phyloP scores from a whole-genome alignment of 2,888 invertebrate species.

The Trachelus tabidus region DNA sequence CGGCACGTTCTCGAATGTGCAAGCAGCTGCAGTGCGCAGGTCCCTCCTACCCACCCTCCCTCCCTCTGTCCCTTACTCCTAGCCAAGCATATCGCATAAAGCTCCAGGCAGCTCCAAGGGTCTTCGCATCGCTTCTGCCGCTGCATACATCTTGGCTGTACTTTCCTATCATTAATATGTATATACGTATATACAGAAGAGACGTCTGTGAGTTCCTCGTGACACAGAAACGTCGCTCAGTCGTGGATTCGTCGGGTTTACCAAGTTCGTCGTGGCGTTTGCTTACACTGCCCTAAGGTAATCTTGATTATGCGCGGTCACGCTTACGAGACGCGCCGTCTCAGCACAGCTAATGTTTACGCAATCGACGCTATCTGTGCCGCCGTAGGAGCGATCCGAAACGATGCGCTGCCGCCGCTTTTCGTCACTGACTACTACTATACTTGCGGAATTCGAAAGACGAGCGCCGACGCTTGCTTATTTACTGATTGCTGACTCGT shows the following conservation, averaged over 20 bases:
- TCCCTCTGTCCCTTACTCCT: too few relatives aligned
- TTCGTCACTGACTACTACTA: background rate
- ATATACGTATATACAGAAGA: background rate
- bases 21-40: background rate
- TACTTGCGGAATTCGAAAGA: background rate
- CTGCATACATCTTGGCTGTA: background rate
- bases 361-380: background rate
- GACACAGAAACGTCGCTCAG: background rate
- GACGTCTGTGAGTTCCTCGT: background rate
- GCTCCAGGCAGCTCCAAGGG: background rate
- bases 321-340: conserved; percentile 14
- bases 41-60: background rate
- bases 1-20: background rate
- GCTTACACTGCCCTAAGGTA: conserved; percentile 19
- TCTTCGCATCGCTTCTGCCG: background rate
- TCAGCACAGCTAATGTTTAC: background rate
- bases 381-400: background rate
- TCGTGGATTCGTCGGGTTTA: background rate
- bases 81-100: background rate
- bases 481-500: background rate
- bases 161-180: background rate
- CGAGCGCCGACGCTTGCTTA: background rate
- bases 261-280: background rate
- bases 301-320: conserved; percentile 32
- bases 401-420: background rate